A percentile compares a stretch with the other conserved stretches of the same genome.
phyloP scores from a whole-genome alignment of 2,888 invertebrate species.

The Sinohyriopsis cumingii region DNA sequence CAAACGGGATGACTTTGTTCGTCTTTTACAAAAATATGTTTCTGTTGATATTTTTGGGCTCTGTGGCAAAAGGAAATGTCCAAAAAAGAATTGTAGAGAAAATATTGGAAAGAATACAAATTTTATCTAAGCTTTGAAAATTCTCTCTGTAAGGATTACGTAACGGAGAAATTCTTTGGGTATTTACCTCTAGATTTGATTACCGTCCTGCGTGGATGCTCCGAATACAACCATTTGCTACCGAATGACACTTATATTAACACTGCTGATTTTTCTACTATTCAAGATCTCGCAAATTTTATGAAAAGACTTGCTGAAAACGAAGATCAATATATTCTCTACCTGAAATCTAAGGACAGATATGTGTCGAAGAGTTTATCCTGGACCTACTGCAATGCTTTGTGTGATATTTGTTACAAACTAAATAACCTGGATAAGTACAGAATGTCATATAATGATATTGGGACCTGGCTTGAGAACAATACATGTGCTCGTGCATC shows the following conservation, averaged over 20 bases:
- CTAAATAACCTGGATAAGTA: constrained; percentile 21
- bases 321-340: constrained; percentile 16
- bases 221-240: constrained; percentile 55
- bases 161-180: constrained; percentile 61
- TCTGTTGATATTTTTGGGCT: constrained; percentile 38
- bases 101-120: constrained; percentile 44
- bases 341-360: constrained; percentile 19
- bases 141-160: constrained; percentile 62
- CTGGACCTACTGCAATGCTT: constrained; percentile 4
- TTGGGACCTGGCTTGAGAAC: constrained; percentile 9
- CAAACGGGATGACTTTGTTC: constrained; percentile 34
- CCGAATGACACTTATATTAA: constrained; percentile 65
- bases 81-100: neutral
- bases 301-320: constrained; percentile 13
- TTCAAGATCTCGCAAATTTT: constrained; percentile 30
- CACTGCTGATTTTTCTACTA: constrained; percentile 53
- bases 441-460: constrained; percentile 12
- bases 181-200: constrained; percentile 49
- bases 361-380: constrained; percentile 5
- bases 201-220: constrained; percentile 62
- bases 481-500: too few species aligned
- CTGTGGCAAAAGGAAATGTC: constrained; percentile 22
- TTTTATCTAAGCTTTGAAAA: constrained; percentile 65
- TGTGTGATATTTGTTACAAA: constrained; percentile 24
- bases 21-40: constrained; percentile 27